phyloP scores from a whole-genome alignment of 2,888 invertebrate genomes.

The Anarsia innoxiella region DNA sequence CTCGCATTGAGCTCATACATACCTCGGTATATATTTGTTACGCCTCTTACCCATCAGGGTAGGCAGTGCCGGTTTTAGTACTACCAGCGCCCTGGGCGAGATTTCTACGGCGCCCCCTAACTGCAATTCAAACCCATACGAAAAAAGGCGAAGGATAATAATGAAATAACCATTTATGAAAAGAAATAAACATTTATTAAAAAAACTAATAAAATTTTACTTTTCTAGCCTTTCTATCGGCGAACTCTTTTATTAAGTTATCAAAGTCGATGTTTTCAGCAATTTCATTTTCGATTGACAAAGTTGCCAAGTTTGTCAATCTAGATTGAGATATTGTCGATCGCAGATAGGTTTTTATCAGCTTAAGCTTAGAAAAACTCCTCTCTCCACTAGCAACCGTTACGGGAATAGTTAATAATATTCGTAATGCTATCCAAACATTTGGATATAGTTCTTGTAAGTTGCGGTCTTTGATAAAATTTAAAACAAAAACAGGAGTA shows the following conservation, averaged over 20 bases:
- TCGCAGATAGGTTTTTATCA: slow-evolving; percentile 24
- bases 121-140: no score
- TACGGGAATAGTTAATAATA: slow-evolving; percentile 16
- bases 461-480: slow-evolving; percentile 20
- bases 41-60: no score
- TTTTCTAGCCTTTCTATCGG: slow-evolving; percentile 23
- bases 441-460: slow-evolving; percentile 25
- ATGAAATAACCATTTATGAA: slow-evolving; percentile 10
- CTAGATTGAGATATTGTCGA: slow-evolving; percentile 22
- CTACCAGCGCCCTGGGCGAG: no score
- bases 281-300: slow-evolving; percentile 29
- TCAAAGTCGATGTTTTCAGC: slow-evolving; percentile 23
- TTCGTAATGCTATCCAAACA: slow-evolving; percentile 21
- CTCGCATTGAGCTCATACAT: no score
- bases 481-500: slow-evolving; percentile 18
- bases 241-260: slow-evolving; percentile 24
- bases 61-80: no score
- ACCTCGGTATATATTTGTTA: no score
- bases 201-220: slow-evolving; percentile 18
- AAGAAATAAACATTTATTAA: slow-evolving; percentile 16
- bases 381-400: slow-evolving; percentile 14
- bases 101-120: neutral
- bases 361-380: slow-evolving; percentile 4
- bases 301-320: slow-evolving; percentile 24
- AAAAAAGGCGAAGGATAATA: slow-evolving; percentile 10